Evolutionary conservation across 2,888 invertebrate species (phyloP).

Genomic region (Incurvaria masculella): DNA sequence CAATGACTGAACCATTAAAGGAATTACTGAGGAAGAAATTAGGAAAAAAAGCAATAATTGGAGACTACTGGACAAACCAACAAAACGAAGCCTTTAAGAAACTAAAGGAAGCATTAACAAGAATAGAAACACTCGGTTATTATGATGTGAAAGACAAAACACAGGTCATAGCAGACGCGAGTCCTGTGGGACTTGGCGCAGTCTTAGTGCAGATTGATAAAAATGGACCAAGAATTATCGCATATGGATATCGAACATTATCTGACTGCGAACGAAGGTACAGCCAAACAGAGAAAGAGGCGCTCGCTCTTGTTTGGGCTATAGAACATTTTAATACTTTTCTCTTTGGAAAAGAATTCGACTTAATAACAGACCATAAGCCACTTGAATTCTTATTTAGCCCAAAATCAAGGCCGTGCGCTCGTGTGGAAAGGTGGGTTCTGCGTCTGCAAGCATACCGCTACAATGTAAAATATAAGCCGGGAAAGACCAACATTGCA

Average conservation of each 20-base stretch:
- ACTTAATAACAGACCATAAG: too few relatives aligned
- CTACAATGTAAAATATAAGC: too few relatives aligned
- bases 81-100: background rate
- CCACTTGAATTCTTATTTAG: background rate
- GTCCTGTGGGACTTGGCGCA: too few relatives aligned
- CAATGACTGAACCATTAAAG: slow-evolving; percentile 3
- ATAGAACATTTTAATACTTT: slow-evolving; percentile 10
- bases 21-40: slow-evolving; percentile 3
- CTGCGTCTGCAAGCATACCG: too few relatives aligned
- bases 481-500: too few relatives aligned
- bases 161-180: too few relatives aligned
- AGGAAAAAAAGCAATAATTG: slow-evolving; percentile 12
- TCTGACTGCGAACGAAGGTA: slow-evolving; percentile 18
- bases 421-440: background rate
- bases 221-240: too few relatives aligned
- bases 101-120: background rate
- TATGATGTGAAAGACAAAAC: too few relatives aligned
- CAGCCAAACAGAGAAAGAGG: slow-evolving; percentile 20
- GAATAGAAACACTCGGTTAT: too few relatives aligned
- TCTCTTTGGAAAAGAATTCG: background rate
- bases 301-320: slow-evolving; percentile 19
- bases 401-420: background rate
- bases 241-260: too few relatives aligned
- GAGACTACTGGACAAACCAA: slow-evolving; percentile 5
- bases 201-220: too few relatives aligned